Base-by-base conservation (phyloP, 30 jellyfish, hydroid and myxozoan genomes). In the Pelagia noctiluca region DNA sequence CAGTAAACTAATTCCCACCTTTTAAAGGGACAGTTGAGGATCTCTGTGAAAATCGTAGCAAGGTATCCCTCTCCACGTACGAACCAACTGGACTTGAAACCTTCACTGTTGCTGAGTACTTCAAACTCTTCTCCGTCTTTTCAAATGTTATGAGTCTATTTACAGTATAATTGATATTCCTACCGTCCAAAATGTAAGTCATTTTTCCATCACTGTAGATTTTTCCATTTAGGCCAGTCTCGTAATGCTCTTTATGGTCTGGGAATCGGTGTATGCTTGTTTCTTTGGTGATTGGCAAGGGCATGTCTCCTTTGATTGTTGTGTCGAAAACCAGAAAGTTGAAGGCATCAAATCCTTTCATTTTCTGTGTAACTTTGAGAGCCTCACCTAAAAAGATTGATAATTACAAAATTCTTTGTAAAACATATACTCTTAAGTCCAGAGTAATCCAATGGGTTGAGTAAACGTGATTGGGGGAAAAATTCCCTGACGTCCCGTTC, bases 341-440 rank as follows among this genome's bases (percentile, higher is more conserved):
- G 86, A 86, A 86, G 11, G 83, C 35, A 66, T 86, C 86, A 33
- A 32, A 67, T 0, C 96, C 96, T 54, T 75, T 86, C 96, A 86
- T 86, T 65, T 76, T 73, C 26, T 86, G 96, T 1, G 76, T 50
- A 7, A 76, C 83, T 66, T 76, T 31, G 10, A 86, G 81, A 11
- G 78, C 75, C 33, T 86, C 96, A 23, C 96, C 96, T 86, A 66
- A 1, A n/a, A 23, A 83, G 26, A 35, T 11, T 25, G 7, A 28
- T 13, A 38, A 38, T n/a, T n/a, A n/a, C n/a, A n/a, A n/a, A n/a
- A n/a, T n/a, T n/a, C n/a, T n/a, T n/a, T n/a, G n/a, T n/a, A n/a
- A n/a, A n/a, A n/a, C n/a, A n/a, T n/a, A n/a, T n/a, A n/a, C n/a
- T n/a, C n/a, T n/a, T n/a, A n/a, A n/a, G n/a, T n/a, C n/a, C n/a